Base-by-base conservation (phyloP, 2,113 vertebrate species). In the Corythoichthys haematopterus region DNA sequence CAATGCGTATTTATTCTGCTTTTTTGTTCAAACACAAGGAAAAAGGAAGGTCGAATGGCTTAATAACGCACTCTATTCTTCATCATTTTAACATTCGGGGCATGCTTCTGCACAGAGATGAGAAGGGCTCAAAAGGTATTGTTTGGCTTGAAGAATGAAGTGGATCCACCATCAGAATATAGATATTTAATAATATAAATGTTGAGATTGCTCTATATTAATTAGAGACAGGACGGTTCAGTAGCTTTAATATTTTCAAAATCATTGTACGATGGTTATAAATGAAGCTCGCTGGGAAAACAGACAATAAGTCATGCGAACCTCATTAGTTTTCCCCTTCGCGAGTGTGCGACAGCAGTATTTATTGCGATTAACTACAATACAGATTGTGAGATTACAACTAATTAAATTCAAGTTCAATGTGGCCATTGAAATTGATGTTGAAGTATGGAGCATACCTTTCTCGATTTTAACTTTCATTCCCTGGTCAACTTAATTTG, bases 371-470 rank as follows among this genome's bases (percentile, higher is more conserved):
- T 88, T 89, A 88, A 86, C 84, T 76, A 82, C 73, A 81, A 84
- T 84, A 81, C 78, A 87, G 88, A 88, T 89, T 69, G 79, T 65
- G 64, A 67, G 83, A 89, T 88, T 85, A 85, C 76, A 74, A 72
- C 74, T 86, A 80, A 89, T 86, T 89, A 88, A 87, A 86, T 86
- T 79, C 79, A 83, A 90, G 74, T 86, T 85, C 79, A 80, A 72
- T 46, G 57, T 80, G 74, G 79, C 70, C 33, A 3, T 74, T 76
- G 60, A 85, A 87, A 89, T 84, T 79, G 69, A 85, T 14, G 14
- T 86, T 14, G 14, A 75, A 74, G 76, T 70, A 69, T 61, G 28
- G 65, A 69, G 64, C 66, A 82, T 71, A 79, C 71, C 70, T 77
- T 71, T 79, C 66, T 74, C 74, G 69, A 76, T 75, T 72, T 78